Conservation (phyloP, 2,888 invertebrate species). For the Pollenia amentaria region DNA sequence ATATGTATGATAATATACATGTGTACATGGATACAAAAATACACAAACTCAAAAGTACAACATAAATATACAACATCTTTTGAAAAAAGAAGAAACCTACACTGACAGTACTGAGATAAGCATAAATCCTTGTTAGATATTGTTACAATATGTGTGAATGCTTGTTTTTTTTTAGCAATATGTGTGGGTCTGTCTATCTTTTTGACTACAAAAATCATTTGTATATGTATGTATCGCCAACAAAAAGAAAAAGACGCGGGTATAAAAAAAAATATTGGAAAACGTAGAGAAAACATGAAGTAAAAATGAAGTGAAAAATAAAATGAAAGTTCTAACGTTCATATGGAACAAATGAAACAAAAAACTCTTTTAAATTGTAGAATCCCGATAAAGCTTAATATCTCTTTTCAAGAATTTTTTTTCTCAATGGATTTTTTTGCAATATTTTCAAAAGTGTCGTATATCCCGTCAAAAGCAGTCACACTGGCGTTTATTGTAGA, state of each 20-base stretch:
- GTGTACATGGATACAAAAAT: neutral
- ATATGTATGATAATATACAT: constrained; percentile 39
- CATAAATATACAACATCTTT: constrained; percentile 18
- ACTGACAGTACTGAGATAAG: constrained; percentile 75
- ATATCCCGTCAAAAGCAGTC: constrained; percentile 81
- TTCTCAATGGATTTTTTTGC: constrained; percentile 19
- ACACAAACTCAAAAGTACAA: constrained; percentile 16
- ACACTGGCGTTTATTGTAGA: constrained; percentile 52
- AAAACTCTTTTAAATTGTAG: constrained; percentile 42
- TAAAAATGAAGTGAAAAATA: constrained; percentile 34
- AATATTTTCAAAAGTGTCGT: constrained; percentile 79
- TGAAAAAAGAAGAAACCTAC: constrained; percentile 23
- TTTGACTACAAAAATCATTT: constrained; percentile 39
- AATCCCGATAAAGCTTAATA: constrained; percentile 50
- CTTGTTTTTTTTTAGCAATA: constrained; percentile 6
- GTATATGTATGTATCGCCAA: neutral
- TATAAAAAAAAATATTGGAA: neutral
- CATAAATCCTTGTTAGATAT: constrained; percentile 72
- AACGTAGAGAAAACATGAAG: constrained; percentile 19
- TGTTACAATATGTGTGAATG: neutral
- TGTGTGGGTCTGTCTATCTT: constrained; percentile 29
- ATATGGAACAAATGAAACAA: constrained; percentile 15
- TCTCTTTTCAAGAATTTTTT: constrained; percentile 45
- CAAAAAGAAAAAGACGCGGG: constrained; percentile 15
- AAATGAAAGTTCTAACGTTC: constrained; percentile 54